Percentiles rank a stretch among this genome's conserved stretches.
Conservation (phyloP, 2,797 vertebrate genomes). For the Bryconaethiops microstoma region DNA sequence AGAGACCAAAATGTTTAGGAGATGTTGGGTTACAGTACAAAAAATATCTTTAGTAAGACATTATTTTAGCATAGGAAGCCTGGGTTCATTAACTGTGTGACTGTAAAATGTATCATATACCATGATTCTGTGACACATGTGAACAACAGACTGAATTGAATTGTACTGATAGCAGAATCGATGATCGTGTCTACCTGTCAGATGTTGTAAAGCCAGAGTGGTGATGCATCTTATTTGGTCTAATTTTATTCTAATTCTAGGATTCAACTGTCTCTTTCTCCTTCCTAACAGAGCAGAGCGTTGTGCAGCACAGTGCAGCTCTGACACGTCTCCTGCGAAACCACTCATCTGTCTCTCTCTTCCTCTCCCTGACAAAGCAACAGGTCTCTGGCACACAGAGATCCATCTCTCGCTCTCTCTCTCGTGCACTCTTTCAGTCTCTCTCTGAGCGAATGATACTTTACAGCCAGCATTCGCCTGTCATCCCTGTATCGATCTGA, state of each 20-base stretch:
- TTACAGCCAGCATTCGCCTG: slow-evolving; percentile 59
- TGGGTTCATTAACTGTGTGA: background rate
- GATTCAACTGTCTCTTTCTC: slow-evolving; percentile 7
- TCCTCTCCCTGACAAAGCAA: slow-evolving; percentile 18
- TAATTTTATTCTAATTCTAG: slow-evolving; percentile 21
- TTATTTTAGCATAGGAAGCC: background rate
- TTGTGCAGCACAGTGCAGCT: slow-evolving; percentile 1
- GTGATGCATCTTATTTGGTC: background rate
- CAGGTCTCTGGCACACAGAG: slow-evolving; percentile 55
- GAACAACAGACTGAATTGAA: background rate
- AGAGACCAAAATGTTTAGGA: too few species aligned
- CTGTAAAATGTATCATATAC: background rate
- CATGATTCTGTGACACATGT: background rate
- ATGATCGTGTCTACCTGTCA: too few species aligned
- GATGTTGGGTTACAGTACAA: too few species aligned
- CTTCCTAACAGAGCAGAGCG: background rate
- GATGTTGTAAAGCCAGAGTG: background rate
- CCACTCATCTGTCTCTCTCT: slow-evolving; percentile 29
- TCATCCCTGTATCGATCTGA: slow-evolving; percentile 62
- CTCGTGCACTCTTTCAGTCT: slow-evolving; percentile 19
- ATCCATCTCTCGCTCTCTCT: slow-evolving; percentile 42
- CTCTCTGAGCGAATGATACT: slow-evolving; percentile 54
- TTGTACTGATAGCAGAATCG: background rate
- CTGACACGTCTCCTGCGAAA: slow-evolving; percentile 46
- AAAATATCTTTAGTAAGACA: background rate